Percentiles rank a stretch among this genome's conserved stretches.
Evolutionary conservation across 2,888 invertebrate species (phyloP).

Genomic region (Drosophila rubida): DNA sequence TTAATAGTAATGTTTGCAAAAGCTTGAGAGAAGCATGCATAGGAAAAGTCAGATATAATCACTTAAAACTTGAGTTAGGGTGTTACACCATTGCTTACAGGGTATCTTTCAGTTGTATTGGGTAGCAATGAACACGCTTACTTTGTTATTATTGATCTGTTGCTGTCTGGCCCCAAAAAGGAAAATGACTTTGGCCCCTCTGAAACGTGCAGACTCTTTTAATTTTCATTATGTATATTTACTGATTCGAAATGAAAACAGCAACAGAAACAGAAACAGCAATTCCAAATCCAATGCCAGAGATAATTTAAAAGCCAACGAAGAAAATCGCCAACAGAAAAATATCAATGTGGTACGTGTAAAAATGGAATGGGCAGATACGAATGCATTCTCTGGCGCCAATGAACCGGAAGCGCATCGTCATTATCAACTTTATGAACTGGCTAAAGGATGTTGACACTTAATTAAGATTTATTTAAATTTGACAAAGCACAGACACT

Average conservation of each 20-base stretch:
- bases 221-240: constrained; percentile 66
- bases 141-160: constrained; percentile 34
- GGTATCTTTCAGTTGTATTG: not conserved
- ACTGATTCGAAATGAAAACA: constrained; percentile 67
- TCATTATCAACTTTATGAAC: not conserved
- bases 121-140: not conserved
- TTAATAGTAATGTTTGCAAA: not conserved
- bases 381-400: constrained; percentile 42
- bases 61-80: no score
- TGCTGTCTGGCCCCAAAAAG: constrained; percentile 30
- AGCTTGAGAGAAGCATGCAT: not conserved
- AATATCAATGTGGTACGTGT: constrained; percentile 6
- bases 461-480: not conserved
- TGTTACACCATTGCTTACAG: not conserved
- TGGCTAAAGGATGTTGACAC: not conserved
- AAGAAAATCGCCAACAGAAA: constrained; percentile 38
- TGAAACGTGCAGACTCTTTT: constrained; percentile 43
- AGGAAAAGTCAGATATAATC: no score
- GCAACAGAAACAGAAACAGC: constrained; percentile 53
- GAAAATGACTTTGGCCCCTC: constrained; percentile 24
- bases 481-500: not conserved
- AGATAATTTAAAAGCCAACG: constrained; percentile 55
- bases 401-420: constrained; percentile 1
- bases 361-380: not conserved
- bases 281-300: constrained; percentile 48